A percentile compares a stretch with the other conserved stretches of the same genome.
Evolutionary conservation across 2,797 vertebrate species (phyloP).

Genomic region (Passerculus sandwichensis): DNA sequence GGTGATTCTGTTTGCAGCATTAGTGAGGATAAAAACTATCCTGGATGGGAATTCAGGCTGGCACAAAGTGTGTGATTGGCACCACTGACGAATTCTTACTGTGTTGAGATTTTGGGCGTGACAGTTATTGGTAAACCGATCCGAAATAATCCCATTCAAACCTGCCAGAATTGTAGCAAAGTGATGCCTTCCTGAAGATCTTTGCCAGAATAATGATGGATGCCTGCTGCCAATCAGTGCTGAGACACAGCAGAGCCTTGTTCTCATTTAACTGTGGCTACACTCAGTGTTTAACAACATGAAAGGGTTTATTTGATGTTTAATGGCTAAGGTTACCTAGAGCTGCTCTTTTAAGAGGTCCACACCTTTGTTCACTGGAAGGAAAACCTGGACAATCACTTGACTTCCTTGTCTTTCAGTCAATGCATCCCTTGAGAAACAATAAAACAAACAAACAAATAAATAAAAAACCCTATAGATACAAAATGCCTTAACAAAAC

Average conservation of each 20-base stretch:
- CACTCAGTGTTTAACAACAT: neutral
- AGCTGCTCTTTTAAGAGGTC: neutral
- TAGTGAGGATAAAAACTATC: neutral
- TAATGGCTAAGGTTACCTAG: neutral
- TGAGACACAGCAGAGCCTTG: neutral
- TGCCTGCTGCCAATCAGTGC: constrained; percentile 27
- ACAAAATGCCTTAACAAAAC: rapidly evolving
- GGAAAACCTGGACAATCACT: neutral
- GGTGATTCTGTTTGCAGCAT: neutral
- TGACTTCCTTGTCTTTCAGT: neutral
- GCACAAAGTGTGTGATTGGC: constrained; percentile 3
- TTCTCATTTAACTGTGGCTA: neutral
- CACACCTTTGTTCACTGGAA: neutral
- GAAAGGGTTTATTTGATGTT: neutral
- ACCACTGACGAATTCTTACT: constrained; percentile 1
- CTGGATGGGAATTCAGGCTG: neutral
- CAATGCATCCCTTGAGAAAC: neutral
- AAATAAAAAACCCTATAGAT: rapidly evolving
- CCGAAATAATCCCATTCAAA: neutral
- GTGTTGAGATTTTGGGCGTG: constrained; percentile 5
- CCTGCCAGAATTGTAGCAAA: constrained; percentile 9
- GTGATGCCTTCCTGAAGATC: neutral
- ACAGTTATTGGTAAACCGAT: constrained; percentile 19
- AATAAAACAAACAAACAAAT: neutral
- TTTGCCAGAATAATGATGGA: constrained; percentile 49